These are phyloP conservation scores for Onthophagus taurus DNA, from an alignment of 1,140 invertebrate species.

Conservation along the genomic window DNA sequence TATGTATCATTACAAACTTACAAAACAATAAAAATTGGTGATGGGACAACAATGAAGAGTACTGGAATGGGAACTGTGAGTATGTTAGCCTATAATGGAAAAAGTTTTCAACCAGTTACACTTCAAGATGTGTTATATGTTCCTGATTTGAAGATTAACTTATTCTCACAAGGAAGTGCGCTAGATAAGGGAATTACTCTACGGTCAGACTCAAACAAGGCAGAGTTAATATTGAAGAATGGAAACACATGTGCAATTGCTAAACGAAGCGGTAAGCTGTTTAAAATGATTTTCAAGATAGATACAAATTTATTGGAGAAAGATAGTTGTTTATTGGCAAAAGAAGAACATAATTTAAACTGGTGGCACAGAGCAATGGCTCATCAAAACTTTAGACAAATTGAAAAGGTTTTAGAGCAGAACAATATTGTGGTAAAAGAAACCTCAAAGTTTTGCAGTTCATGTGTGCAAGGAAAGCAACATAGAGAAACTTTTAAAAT, in stretches of 20 bases:
- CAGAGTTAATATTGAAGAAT: neutral
- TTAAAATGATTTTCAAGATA: too few species aligned
- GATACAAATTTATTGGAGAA: too few species aligned
- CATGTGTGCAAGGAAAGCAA: conserved; percentile 8
- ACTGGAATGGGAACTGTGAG: neutral
- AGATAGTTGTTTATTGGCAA: too few species aligned
- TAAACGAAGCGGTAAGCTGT: neutral
- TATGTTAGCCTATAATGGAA: neutral
- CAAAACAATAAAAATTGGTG: conserved; percentile 11
- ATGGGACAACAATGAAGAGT: neutral
- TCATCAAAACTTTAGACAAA: conserved; percentile 7
- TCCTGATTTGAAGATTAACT: neutral
- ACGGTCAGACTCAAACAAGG: neutral
- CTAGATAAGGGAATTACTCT: neutral
- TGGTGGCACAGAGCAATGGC: conserved; percentile 8
- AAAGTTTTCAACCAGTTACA: too few species aligned
- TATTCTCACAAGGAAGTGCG: conserved; percentile 1
- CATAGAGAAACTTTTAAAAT: neutral
- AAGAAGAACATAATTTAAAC: neutral
- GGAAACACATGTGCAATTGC: neutral
- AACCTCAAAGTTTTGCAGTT: neutral
- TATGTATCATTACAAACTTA: neutral
- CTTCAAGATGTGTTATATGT: conserved; percentile 1
- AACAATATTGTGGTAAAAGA: conserved; percentile 1
- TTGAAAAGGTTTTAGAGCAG: conserved; percentile 2